phyloP scores from a whole-genome alignment of 1,140 invertebrate species.

The Odontomachus brunneus region DNA sequence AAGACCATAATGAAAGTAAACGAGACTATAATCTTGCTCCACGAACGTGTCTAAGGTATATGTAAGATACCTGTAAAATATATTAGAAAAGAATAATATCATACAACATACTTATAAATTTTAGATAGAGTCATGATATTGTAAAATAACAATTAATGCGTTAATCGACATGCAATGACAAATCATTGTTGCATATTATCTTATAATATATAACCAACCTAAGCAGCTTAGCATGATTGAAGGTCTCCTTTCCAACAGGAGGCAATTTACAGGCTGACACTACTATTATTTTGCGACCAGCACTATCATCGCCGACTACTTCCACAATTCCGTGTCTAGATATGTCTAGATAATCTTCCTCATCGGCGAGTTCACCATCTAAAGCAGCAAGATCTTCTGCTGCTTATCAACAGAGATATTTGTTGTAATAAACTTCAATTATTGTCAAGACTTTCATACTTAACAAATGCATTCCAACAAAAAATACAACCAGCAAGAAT shows the following conservation, averaged over 20 bases:
- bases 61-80: conserved; percentile 93
- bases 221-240: conserved; percentile 93
- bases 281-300: conserved; percentile 96
- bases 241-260: conserved; percentile 89
- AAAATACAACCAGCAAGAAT: conserved; percentile 17
- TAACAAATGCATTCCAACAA: conserved; percentile 24
- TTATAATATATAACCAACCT: conserved; percentile 86
- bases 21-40: conserved; percentile 98
- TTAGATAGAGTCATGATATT: background rate
- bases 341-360: conserved; percentile 91
- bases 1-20: conserved; percentile 99
- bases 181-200: conserved; percentile 24
- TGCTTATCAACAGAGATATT: conserved; percentile 65
- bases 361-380: conserved; percentile 85
- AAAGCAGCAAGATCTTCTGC: conserved; percentile 82
- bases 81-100: conserved; percentile 11
- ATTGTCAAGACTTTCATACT: background rate
- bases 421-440: background rate
- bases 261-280: conserved; percentile 97
- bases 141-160: background rate
- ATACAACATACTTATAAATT: background rate
- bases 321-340: conserved; percentile 94
- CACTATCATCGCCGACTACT: conserved; percentile 95
- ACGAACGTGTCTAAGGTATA: conserved; percentile 99
- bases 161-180: conserved; percentile 22